Conservation (phyloP, 2,888 invertebrate species). For the Xylocampa areola region DNA sequence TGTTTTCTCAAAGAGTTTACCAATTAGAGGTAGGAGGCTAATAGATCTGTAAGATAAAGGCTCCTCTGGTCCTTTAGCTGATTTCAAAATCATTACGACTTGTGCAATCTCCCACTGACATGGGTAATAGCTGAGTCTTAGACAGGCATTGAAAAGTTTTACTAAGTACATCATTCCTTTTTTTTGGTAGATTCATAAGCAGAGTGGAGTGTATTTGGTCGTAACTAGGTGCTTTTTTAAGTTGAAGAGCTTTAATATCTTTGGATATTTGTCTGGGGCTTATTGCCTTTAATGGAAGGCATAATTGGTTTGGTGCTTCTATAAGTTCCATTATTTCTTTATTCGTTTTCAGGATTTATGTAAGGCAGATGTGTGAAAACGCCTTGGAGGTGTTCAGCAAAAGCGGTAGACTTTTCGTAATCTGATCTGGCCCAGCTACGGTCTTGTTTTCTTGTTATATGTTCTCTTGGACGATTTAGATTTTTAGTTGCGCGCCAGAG, state of each 20-base stretch:
- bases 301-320: too few species aligned
- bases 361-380: too few species aligned
- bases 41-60: conserved; percentile 2
- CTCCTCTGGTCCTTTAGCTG: not conserved
- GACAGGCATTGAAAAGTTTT: too few species aligned
- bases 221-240: not conserved
- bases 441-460: too few species aligned
- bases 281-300: not conserved
- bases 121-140: too few species aligned
- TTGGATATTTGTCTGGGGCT: not conserved
- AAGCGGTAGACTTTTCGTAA: too few species aligned
- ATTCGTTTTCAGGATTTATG: not conserved
- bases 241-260: not conserved
- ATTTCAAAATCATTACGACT: conserved; percentile 2
- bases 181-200: too few species aligned
- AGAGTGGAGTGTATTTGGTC: not conserved
- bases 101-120: conserved; percentile 1
- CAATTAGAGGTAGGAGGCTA: too few species aligned
- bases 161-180: too few species aligned
- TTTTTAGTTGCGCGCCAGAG: too few species aligned
- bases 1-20: conserved; percentile 3
- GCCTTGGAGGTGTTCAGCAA: too few species aligned
- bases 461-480: not conserved
- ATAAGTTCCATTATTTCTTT: not conserved
- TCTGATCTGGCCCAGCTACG: too few species aligned